Evolutionary conservation across 23 tunicate species (phyloP).

Genomic region (Styela clava): DNA sequence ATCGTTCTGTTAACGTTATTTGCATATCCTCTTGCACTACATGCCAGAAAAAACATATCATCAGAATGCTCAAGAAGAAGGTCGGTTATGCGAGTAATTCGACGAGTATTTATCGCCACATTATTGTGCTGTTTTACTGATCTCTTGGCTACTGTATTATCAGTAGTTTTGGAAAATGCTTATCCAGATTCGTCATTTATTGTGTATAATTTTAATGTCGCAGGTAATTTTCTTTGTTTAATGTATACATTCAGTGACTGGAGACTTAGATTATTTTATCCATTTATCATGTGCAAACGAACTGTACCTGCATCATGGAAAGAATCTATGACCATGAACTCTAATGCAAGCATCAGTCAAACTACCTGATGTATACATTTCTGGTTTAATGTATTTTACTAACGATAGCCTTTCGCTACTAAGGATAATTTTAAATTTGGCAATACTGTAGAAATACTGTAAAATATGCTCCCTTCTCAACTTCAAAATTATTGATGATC

Average conservation of each 20-base stretch:
- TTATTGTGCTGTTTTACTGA: slow-evolving; percentile 15
- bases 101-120: slow-evolving; percentile 5
- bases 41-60: not conserved
- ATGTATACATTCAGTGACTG: slow-evolving; percentile 21
- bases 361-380: too few species aligned
- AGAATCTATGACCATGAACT: not conserved
- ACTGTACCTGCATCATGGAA: slow-evolving; percentile 9
- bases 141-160: not conserved
- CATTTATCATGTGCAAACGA: not conserved
- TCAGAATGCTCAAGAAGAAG: not conserved
- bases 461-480: too few species aligned
- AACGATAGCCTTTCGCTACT: too few species aligned
- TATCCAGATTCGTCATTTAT: slow-evolving; percentile 17
- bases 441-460: too few species aligned
- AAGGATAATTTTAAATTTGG: too few species aligned
- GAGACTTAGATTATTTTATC: slow-evolving; percentile 8
- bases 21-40: slow-evolving; percentile 14
- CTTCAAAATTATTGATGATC: too few species aligned
- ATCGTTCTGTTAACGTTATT: not conserved
- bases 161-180: slow-evolving; percentile 6
- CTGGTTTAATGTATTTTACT: too few species aligned
- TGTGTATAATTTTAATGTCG: slow-evolving; percentile 9
- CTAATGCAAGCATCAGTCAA: not conserved
- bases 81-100: slow-evolving; percentile 1
- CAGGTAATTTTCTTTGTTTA: slow-evolving; percentile 1